Conservation (phyloP, 2,797 vertebrate genomes). For the Atherinosoma microstoma region DNA sequence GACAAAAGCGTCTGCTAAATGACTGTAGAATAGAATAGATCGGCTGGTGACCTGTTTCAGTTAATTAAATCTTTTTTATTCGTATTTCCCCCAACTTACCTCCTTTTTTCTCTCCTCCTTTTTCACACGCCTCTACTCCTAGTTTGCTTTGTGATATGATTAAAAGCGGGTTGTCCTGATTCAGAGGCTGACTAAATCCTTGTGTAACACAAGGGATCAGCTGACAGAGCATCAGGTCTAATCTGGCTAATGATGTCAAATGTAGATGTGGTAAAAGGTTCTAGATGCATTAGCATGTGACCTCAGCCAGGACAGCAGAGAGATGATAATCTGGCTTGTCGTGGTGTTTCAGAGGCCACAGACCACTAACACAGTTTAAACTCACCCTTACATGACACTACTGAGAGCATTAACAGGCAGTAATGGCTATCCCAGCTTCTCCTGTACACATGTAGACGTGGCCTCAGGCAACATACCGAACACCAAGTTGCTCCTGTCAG, state of each 20-base stretch:
- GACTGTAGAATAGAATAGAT: no score
- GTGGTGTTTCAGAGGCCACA: conserved; percentile 33
- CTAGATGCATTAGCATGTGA: conserved; percentile 41
- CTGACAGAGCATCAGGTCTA: conserved; percentile 49
- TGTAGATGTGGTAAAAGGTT: conserved; percentile 49
- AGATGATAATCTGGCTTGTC: conserved; percentile 37
- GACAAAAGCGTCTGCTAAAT: no score
- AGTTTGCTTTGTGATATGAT: conserved; percentile 69
- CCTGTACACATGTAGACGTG: background rate
- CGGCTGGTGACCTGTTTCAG: conserved; percentile 21
- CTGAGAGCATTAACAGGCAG: conserved; percentile 26
- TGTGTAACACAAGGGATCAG: conserved; percentile 59
- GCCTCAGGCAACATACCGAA: background rate
- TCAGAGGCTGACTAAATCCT: conserved; percentile 66
- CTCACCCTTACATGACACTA: conserved; percentile 29
- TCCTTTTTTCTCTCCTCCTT: conserved; percentile 62
- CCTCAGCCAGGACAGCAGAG: conserved; percentile 39
- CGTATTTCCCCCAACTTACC: conserved; percentile 32
- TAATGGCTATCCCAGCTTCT: conserved; percentile 2
- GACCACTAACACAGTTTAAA: conserved; percentile 33
- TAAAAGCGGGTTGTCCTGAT: conserved; percentile 70
- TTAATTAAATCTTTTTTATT: conserved; percentile 48
- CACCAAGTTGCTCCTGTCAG: background rate
- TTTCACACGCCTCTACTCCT: conserved; percentile 55
- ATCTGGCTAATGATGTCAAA: conserved; percentile 75